These are phyloP conservation scores for Rhysida immarginata DNA, from an alignment of 1,140 invertebrate genomes.

Conservation along the genomic window DNA sequence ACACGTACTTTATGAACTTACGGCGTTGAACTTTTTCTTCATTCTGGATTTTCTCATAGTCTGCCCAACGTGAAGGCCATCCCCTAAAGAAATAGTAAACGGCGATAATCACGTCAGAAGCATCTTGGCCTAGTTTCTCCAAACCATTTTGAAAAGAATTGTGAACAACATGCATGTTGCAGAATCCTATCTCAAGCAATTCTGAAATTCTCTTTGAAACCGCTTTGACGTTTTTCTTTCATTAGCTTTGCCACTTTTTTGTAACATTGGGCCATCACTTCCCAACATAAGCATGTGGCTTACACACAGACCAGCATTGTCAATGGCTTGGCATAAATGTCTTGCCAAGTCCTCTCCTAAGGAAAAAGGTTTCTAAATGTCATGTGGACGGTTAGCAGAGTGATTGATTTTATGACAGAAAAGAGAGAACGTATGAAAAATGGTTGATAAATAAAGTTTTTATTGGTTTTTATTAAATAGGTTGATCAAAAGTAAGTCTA, in stretches of 20 bases:
- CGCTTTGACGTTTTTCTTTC: conserved; percentile 16
- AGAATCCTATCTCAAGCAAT: conserved; percentile 13
- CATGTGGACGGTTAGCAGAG: no score
- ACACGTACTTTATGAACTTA: conserved; percentile 14
- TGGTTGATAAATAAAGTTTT: no score
- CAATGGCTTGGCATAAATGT: conserved; percentile 11
- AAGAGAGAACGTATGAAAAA: no score
- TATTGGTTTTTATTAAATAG: no score
- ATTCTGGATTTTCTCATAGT: conserved; percentile 18
- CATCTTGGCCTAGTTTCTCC: conserved; percentile 16
- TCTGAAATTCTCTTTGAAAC: background rate
- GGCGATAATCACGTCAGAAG: conserved; percentile 15
- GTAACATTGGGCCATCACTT: conserved; percentile 21
- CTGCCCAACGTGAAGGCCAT: conserved; percentile 7
- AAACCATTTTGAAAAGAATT: conserved; percentile 20
- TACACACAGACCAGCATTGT: conserved; percentile 9
- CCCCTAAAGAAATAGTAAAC: conserved; percentile 19
- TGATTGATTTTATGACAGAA: no score
- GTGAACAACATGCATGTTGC: conserved; percentile 19
- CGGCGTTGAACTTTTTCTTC: conserved; percentile 7
- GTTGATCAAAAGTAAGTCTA: no score
- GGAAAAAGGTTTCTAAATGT: conserved; percentile 18
- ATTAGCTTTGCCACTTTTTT: conserved; percentile 18
- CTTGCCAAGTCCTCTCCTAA: conserved; percentile 8
- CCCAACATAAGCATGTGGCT: conserved; percentile 16